Evolutionary conservation across 2,888 invertebrate genomes (phyloP).

Genomic region (Calliphora vomitoria): DNA sequence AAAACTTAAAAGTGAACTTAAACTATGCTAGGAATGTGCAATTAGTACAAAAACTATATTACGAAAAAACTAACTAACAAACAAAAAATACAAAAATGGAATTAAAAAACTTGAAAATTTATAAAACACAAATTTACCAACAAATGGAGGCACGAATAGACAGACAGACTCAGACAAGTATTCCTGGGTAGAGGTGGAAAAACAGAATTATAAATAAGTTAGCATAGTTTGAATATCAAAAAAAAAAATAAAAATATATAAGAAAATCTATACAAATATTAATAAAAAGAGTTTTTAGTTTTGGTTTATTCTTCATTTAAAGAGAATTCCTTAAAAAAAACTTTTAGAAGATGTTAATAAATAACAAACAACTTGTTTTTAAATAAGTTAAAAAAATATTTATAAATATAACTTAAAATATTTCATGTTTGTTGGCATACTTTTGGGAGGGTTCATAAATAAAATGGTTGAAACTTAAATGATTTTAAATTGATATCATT

Average conservation of each 20-base stretch:
- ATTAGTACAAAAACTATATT: constrained; percentile 87
- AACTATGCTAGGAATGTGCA: constrained; percentile 99
- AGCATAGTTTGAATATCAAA: not conserved
- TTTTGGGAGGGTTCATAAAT: too few species aligned
- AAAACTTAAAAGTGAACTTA: constrained; percentile 85
- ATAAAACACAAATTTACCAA: not conserved
- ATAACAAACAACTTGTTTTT: not conserved
- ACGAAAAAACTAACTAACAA: not conserved
- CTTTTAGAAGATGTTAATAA: too few species aligned
- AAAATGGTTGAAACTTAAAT: too few species aligned
- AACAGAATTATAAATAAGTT: constrained; percentile 27
- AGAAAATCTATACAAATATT: too few species aligned
- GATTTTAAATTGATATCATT: too few species aligned
- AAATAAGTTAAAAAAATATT: not conserved
- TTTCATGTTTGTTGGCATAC: not conserved
- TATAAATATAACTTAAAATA: not conserved
- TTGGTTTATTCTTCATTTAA: too few species aligned
- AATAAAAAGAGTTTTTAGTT: too few species aligned
- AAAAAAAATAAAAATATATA: not conserved
- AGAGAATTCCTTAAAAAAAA: not conserved
- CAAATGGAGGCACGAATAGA: not conserved
- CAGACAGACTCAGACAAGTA: not conserved
- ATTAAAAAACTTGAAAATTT: constrained; percentile 30
- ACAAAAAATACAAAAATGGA: not conserved
- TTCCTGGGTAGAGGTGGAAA: not conserved